Conservation (phyloP, 1,140 invertebrate species). For the Diabrotica undecimpunctata region DNA sequence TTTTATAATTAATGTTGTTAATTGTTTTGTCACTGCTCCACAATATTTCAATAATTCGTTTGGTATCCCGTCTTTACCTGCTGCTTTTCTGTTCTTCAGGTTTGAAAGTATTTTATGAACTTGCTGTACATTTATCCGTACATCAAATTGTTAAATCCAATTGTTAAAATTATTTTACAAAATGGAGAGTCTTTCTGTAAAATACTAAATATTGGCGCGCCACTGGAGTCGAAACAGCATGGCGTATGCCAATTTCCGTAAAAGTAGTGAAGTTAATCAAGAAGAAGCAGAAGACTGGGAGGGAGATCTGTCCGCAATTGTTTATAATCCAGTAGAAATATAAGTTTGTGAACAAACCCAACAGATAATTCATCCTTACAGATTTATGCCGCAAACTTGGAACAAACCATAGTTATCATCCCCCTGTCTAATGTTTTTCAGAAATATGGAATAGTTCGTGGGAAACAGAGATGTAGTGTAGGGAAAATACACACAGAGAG, state of each 20-base stretch:
- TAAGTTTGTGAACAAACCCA: constrained; percentile 13
- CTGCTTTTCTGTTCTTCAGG: no score
- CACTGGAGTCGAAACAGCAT: neutral
- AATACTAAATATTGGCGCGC: neutral
- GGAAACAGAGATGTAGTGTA: neutral
- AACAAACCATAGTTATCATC: constrained; percentile 11
- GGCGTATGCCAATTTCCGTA: constrained; percentile 4
- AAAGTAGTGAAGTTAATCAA: constrained; percentile 16
- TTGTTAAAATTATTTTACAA: no score
- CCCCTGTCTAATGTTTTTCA: constrained; percentile 2
- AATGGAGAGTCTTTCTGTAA: no score
- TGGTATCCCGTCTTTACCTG: no score
- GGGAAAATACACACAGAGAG: no score
- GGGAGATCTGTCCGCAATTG: constrained; percentile 11
- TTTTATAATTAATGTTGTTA: no score
- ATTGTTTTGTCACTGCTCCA: no score
- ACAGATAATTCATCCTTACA: constrained; percentile 14
- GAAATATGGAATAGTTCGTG: constrained; percentile 3
- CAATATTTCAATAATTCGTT: no score
- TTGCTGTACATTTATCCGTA: no score
- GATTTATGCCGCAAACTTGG: constrained; percentile 11
- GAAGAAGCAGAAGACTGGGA: constrained; percentile 3
- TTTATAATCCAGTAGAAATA: constrained; percentile 16
- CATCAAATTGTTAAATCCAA: no score
- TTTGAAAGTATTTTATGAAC: no score